Evolutionary conservation across 2,797 vertebrate species (phyloP).

Genomic region (Eospalax fontanierii): DNA sequence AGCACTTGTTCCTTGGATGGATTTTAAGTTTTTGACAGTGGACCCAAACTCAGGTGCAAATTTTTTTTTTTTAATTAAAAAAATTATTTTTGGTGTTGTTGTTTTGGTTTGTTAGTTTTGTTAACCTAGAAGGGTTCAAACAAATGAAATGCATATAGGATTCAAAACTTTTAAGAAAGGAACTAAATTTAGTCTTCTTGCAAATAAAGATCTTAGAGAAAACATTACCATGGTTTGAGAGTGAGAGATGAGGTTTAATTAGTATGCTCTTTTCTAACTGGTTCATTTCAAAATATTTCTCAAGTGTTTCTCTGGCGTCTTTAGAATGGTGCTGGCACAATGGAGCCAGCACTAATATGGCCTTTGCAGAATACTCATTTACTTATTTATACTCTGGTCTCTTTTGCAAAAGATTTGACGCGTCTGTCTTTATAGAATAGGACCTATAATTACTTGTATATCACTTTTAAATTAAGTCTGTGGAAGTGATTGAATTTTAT

Average conservation of each 20-base stretch:
- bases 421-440: conserved; percentile 51
- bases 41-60: conserved; percentile 24
- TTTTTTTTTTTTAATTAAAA: too few species aligned
- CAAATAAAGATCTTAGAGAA: conserved; percentile 53
- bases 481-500: conserved; percentile 68
- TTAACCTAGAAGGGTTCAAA: conserved; percentile 44
- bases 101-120: not conserved
- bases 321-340: not conserved
- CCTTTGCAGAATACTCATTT: conserved; percentile 50
- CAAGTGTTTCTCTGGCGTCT: conserved; percentile 56
- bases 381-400: conserved; percentile 63
- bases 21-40: conserved; percentile 20
- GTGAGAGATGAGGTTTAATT: conserved; percentile 71
- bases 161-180: conserved; percentile 56
- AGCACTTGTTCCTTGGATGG: not conserved
- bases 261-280: conserved; percentile 68
- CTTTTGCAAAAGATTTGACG: conserved; percentile 64
- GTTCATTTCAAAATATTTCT: conserved; percentile 75
- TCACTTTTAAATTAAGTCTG: conserved; percentile 73
- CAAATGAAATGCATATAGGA: conserved; percentile 30
- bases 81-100: too few species aligned
- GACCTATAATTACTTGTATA: conserved; percentile 57
- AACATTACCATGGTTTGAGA: conserved; percentile 66
- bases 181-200: conserved; percentile 67
- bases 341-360: not conserved